Conservation (phyloP, 2,888 invertebrate genomes). For the Polylopha cassiicola region DNA sequence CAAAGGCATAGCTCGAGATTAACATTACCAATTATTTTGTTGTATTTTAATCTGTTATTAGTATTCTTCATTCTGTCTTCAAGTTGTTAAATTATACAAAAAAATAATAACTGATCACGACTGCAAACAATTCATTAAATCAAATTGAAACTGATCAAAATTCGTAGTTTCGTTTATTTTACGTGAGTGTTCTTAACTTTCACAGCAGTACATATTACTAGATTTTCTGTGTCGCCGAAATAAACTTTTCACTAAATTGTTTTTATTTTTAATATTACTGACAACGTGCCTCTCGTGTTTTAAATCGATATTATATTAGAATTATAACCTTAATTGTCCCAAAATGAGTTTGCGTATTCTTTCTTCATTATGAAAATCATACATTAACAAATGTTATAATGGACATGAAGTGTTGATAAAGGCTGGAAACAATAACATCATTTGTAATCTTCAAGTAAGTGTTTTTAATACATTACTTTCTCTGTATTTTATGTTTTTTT, state of each 20-base stretch:
- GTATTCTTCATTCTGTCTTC: conserved; percentile 12
- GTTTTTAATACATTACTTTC: too few species aligned
- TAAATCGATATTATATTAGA: conserved; percentile 52
- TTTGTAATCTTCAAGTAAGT: too few species aligned
- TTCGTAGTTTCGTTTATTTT: conserved; percentile 9
- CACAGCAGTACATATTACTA: conserved; percentile 14
- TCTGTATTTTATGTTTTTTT: conserved; percentile 1
- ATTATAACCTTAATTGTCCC: conserved; percentile 46
- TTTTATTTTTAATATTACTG: too few species aligned
- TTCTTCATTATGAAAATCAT: conserved; percentile 35
- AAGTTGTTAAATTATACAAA: conserved; percentile 2
- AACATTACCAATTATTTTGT: conserved; percentile 18
- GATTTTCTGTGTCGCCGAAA: conserved; percentile 2
- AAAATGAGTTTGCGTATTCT: conserved; percentile 62
- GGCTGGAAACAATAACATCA: conserved; percentile 9
- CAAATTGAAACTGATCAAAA: background rate
- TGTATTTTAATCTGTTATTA: conserved; percentile 15
- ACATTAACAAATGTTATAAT: conserved; percentile 38
- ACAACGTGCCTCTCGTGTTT: conserved; percentile 40
- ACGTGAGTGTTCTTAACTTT: conserved; percentile 18
- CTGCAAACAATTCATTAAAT: background rate
- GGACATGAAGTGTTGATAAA: conserved; percentile 33
- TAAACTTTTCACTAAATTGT: background rate
- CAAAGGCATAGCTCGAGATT: conserved; percentile 13
- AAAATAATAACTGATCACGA: conserved; percentile 3